Evolutionary conservation across 2,797 vertebrate genomes (phyloP).

Genomic region (Prionace glauca): DNA sequence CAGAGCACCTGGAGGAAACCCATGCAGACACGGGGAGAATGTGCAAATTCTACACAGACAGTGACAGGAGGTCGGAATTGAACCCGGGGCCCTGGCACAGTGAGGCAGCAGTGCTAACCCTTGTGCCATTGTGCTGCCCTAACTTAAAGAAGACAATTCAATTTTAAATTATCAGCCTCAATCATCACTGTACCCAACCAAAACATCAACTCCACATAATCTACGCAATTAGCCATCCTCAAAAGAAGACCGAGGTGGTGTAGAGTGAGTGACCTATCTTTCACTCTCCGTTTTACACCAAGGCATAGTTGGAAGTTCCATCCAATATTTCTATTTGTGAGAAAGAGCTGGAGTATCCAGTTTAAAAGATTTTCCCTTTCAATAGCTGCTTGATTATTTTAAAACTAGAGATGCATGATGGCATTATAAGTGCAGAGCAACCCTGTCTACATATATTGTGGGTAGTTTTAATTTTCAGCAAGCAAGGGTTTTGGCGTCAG

Average conservation of each 20-base stretch:
- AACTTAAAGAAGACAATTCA: neutral
- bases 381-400: neutral
- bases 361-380: neutral
- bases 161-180: neutral
- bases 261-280: too few relatives aligned
- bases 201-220: neutral
- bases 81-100: too few relatives aligned
- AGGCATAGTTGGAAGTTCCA: neutral
- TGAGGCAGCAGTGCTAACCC: too few relatives aligned
- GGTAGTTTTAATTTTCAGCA: neutral
- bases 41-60: too few relatives aligned
- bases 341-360: neutral
- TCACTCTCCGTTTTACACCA: neutral
- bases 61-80: too few relatives aligned
- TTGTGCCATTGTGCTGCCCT: too few relatives aligned
- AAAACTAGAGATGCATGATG: neutral
- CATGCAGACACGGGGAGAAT: too few relatives aligned
- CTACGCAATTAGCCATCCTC: neutral
- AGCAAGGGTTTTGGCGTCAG: neutral
- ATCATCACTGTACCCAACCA: neutral
- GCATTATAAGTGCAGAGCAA: neutral
- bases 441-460: neutral
- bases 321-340: neutral
- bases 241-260: neutral
- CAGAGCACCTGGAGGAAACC: too few relatives aligned